phyloP scores from a whole-genome alignment of 92 coral and sea anemone genomes.

The Chrysogorgia sp. region DNA sequence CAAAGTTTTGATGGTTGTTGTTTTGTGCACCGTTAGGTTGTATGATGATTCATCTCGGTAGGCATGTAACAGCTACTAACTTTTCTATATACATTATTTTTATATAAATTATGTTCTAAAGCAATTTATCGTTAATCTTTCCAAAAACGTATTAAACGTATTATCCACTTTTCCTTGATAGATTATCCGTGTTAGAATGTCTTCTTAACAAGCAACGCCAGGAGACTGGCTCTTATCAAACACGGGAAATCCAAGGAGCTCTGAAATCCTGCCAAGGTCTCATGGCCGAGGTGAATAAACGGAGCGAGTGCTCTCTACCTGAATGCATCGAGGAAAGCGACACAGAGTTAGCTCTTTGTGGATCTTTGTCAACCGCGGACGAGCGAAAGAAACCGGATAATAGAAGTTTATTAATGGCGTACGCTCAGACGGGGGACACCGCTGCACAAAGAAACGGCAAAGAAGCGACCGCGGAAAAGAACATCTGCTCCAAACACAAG shows the following conservation, averaged over 20 bases:
- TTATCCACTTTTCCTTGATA: not conserved
- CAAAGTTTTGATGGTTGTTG: no score
- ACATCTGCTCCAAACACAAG: not conserved
- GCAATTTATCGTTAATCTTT: no score
- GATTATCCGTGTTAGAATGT: slow-evolving; percentile 22
- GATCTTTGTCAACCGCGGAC: not conserved
- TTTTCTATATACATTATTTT: no score
- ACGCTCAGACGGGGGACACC: slow-evolving; percentile 14
- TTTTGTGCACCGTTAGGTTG: no score
- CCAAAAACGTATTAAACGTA: no score
- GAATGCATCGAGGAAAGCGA: slow-evolving; percentile 21
- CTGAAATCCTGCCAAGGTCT: slow-evolving; percentile 38
- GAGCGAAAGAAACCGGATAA: slow-evolving; percentile 4
- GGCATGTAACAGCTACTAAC: no score
- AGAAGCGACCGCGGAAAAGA: not conserved
- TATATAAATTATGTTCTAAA: no score
- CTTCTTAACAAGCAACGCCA: slow-evolving; percentile 41
- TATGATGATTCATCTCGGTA: no score
- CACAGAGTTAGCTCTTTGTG: not conserved
- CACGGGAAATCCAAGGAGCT: slow-evolving; percentile 48
- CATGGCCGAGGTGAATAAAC: slow-evolving; percentile 38
- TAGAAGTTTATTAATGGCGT: slow-evolving; percentile 42
- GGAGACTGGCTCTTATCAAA: slow-evolving; percentile 23
- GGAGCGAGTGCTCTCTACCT: slow-evolving; percentile 17
- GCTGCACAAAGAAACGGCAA: not conserved